Percentiles rank a stretch among this genome's conserved stretches.
Conservation (phyloP, 2,888 invertebrate genomes). For the Brachypalpus laphriformis region DNA sequence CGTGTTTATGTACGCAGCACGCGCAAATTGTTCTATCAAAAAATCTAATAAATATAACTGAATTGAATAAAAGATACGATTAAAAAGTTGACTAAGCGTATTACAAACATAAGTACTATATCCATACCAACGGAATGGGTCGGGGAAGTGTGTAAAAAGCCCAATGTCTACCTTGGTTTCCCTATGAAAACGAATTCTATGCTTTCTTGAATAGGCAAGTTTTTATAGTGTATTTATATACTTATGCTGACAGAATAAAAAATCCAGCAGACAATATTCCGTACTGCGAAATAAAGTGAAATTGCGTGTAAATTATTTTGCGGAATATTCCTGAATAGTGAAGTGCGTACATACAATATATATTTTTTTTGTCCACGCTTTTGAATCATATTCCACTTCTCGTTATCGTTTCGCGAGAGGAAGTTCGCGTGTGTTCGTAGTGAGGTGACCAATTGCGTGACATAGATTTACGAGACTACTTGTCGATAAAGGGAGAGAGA, state of each 20-base stretch:
- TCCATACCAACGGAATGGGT: conserved; percentile 14
- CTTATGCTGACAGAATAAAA: conserved; percentile 20
- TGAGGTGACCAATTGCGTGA: conserved; percentile 61
- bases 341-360: conserved; percentile 37
- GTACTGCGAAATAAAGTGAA: background rate
- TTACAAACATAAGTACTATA: background rate
- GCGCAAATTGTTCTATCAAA: conserved; percentile 44
- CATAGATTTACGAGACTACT: conserved; percentile 33
- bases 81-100: background rate
- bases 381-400: background rate
- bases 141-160: conserved; percentile 28
- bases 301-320: background rate
- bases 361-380: background rate
- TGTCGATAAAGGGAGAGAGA: background rate
- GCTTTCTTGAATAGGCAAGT: conserved; percentile 15
- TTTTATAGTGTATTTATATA: too few relatives aligned
- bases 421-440: conserved; percentile 29
- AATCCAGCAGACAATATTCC: background rate
- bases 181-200: conserved; percentile 46
- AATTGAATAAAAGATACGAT: background rate
- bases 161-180: conserved; percentile 30
- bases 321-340: background rate
- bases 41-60: background rate
- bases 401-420: conserved; percentile 29
- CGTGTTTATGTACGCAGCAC: conserved; percentile 35